Percentiles rank a stretch among this genome's conserved stretches.
These are phyloP conservation scores for Chrysemys picta DNA, from an alignment of 2,113 vertebrate species.

Conservation along the genomic window DNA sequence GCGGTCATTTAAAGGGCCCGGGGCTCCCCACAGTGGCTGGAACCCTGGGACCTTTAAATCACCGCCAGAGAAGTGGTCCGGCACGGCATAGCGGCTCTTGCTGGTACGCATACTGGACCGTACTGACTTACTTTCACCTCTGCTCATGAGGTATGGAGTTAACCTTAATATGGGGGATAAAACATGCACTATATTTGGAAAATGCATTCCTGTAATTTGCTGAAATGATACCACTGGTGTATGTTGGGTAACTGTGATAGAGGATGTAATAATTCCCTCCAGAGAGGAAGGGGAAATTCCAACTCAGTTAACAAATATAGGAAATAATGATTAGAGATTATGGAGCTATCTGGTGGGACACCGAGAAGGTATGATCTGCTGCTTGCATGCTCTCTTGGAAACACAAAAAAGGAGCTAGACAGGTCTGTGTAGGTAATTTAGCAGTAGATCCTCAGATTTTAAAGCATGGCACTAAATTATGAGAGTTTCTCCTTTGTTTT, in stretches of 20 bases:
- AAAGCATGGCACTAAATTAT: background rate
- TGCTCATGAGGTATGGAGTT: background rate
- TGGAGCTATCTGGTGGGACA: slow-evolving; percentile 30
- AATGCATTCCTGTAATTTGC: background rate
- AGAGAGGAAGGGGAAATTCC: background rate
- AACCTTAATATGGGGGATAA: background rate
- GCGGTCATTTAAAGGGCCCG: too few species aligned
- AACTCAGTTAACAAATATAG: background rate
- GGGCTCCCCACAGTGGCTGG: too few species aligned
- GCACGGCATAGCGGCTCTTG: too few species aligned
- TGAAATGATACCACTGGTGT: background rate
- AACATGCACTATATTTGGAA: background rate
- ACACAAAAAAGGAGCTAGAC: slow-evolving; percentile 37
- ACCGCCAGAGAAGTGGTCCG: too few species aligned
- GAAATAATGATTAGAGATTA: background rate
- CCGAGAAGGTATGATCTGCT: background rate
- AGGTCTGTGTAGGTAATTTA: slow-evolving; percentile 29
- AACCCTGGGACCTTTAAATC: too few species aligned
- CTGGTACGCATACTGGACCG: too few species aligned
- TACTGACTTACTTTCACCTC: too few species aligned
- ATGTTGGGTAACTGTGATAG: background rate
- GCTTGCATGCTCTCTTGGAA: slow-evolving; percentile 13
- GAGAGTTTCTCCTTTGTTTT: background rate
- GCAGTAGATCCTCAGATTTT: background rate
- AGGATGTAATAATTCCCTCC: background rate